These are phyloP conservation scores for Fregata magnificens DNA, from an alignment of 2,113 vertebrate genomes.

Conservation along the genomic window DNA sequence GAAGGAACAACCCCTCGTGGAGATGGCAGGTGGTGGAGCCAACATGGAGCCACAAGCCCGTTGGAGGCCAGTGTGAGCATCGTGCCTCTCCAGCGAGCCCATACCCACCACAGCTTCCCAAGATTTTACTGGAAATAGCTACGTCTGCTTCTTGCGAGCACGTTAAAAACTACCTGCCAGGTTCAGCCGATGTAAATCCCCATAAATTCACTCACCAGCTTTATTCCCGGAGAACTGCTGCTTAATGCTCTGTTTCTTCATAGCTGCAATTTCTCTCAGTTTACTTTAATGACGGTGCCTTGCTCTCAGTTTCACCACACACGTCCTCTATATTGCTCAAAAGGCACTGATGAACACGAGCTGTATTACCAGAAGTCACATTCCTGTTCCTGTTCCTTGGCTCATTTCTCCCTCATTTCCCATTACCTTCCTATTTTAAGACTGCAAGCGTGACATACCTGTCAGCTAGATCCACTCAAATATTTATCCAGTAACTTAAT, in stretches of 20 bases:
- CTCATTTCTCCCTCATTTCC: constrained; percentile 50
- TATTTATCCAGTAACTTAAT: constrained; percentile 47
- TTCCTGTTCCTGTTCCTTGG: constrained; percentile 41
- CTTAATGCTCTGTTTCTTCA: not conserved
- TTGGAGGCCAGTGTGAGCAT: not conserved
- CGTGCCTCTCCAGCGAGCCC: not conserved
- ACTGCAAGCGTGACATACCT: constrained; percentile 21
- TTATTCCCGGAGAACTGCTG: not conserved
- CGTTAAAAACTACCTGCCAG: not conserved
- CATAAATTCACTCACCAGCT: not conserved
- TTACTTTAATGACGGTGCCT: not conserved
- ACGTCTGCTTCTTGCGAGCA: not conserved
- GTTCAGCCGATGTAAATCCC: not conserved
- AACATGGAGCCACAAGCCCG: not conserved
- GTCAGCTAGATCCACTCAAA: constrained; percentile 36
- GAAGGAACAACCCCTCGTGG: not conserved
- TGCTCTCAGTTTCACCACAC: constrained; percentile 7
- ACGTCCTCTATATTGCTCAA: not conserved
- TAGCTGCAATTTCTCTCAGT: not conserved
- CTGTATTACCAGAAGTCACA: constrained; percentile 44
- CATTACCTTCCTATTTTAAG: constrained; percentile 53
- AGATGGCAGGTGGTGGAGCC: not conserved
- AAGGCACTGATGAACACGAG: not conserved
- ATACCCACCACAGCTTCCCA: not conserved
- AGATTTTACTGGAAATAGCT: constrained; percentile 7